Conservation (phyloP, 2,888 invertebrate species). For the Tillus elongatus region DNA sequence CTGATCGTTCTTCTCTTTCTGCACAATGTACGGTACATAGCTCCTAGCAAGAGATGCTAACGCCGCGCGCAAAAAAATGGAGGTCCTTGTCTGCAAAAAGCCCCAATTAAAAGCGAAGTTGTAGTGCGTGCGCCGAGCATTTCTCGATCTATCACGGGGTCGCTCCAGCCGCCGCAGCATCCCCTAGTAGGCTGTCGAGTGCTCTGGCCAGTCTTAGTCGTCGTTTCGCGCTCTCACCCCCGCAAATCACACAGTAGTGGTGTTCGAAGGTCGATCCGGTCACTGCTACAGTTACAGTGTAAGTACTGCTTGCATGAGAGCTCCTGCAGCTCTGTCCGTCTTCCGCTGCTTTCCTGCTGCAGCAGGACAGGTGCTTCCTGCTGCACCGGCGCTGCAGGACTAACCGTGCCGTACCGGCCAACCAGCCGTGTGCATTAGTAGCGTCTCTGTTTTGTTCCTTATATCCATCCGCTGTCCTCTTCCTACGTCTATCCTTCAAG, state of each 20-base stretch:
- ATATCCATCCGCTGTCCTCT: constrained; percentile 37
- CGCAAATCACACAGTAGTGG: constrained; percentile 24
- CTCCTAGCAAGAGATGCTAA: background rate
- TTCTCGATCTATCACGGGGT: constrained; percentile 42
- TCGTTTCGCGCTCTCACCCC: constrained; percentile 34
- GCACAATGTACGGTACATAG: too few relatives aligned
- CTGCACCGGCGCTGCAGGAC: constrained; percentile 7
- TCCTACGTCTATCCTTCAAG: constrained; percentile 32
- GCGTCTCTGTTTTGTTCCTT: constrained; percentile 39
- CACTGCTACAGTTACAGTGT: too few relatives aligned
- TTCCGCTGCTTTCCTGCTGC: background rate
- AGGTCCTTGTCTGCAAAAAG: constrained; percentile 38
- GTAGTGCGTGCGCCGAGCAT: constrained; percentile 43
- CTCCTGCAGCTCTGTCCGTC: too few relatives aligned
- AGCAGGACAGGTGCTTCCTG: constrained; percentile 4
- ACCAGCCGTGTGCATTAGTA: constrained; percentile 17
- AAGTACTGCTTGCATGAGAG: constrained; percentile 13
- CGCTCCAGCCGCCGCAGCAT: constrained; percentile 33
- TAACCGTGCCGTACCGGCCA: constrained; percentile 10
- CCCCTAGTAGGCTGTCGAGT: constrained; percentile 35
- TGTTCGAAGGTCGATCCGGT: constrained; percentile 35
- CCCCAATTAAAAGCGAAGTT: constrained; percentile 43
- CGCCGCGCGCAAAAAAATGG: constrained; percentile 27
- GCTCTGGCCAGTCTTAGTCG: constrained; percentile 37
- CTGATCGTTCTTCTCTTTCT: too few relatives aligned